These are phyloP conservation scores for Clarias fuscus DNA, from an alignment of 2,797 vertebrate species.

Conservation along the genomic window DNA sequence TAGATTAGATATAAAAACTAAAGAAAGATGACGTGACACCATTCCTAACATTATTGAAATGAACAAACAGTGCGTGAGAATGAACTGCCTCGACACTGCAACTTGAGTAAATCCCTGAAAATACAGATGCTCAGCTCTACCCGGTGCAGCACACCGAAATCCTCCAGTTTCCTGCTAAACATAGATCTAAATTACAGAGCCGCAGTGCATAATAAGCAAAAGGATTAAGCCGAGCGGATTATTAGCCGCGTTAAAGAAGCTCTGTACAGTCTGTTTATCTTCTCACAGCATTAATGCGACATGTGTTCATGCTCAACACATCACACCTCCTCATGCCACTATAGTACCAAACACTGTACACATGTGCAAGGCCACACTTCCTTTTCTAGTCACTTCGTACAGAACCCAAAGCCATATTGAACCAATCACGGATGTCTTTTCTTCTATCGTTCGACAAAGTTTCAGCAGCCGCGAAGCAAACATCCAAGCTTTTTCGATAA, in stretches of 20 bases:
- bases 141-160: neutral
- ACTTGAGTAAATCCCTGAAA: slow-evolving; percentile 1
- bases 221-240: slow-evolving; percentile 7
- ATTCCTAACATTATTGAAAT: neutral
- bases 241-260: slow-evolving; percentile 11
- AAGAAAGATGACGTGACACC: neutral
- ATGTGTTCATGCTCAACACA: slow-evolving; percentile 22
- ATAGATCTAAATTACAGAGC: neutral
- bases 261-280: slow-evolving; percentile 22
- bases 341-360: slow-evolving; percentile 3
- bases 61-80: neutral
- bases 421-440: neutral
- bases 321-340: slow-evolving; percentile 5
- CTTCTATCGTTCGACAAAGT: neutral
- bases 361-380: slow-evolving; percentile 4
- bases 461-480: neutral
- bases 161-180: slow-evolving; percentile 15
- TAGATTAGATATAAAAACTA: neutral
- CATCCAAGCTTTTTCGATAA: neutral
- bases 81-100: neutral
- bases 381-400: neutral
- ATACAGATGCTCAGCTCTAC: neutral
- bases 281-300: slow-evolving; percentile 16
- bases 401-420: neutral
- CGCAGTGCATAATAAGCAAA: neutral